These are phyloP conservation scores for Megaustenia siamemsis DNA, from an alignment of 2,888 invertebrate species.

Conservation along the genomic window DNA sequence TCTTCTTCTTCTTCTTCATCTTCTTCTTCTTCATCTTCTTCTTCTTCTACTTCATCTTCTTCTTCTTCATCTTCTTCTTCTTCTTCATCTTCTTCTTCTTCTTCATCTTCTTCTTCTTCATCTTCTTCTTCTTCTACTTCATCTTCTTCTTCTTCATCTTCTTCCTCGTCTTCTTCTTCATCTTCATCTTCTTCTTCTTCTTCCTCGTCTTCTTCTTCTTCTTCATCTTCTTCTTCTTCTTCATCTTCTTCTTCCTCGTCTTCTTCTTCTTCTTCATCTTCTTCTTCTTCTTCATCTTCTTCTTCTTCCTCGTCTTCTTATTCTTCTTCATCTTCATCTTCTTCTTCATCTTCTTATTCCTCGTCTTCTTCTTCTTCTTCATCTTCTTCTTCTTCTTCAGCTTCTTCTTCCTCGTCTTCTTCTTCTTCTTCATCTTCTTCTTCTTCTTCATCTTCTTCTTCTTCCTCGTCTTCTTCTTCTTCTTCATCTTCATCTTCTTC, in stretches of 20 bases:
- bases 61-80: not conserved
- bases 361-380: conserved; percentile 27
- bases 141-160: conserved; percentile 19
- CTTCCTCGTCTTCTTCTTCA: conserved; percentile 27
- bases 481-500: not conserved
- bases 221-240: not conserved
- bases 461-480: not conserved
- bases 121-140: conserved; percentile 25
- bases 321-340: conserved; percentile 13
- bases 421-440: conserved; percentile 24
- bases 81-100: conserved; percentile 21
- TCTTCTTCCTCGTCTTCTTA: not conserved
- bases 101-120: conserved; percentile 32
- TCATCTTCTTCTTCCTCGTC: not conserved
- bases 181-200: conserved; percentile 21
- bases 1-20: conserved; percentile 23
- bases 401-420: conserved; percentile 28
- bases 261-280: conserved; percentile 1
- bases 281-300: not conserved
- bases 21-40: conserved; percentile 25
- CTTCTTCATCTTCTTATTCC: conserved; percentile 28
- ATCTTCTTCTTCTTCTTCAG: conserved; percentile 9
- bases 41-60: not conserved
- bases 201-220: conserved; percentile 9
- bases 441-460: conserved; percentile 16